Base-by-base conservation (phyloP, 2,113 vertebrate species). In the Lophochroa leadbeateri region DNA sequence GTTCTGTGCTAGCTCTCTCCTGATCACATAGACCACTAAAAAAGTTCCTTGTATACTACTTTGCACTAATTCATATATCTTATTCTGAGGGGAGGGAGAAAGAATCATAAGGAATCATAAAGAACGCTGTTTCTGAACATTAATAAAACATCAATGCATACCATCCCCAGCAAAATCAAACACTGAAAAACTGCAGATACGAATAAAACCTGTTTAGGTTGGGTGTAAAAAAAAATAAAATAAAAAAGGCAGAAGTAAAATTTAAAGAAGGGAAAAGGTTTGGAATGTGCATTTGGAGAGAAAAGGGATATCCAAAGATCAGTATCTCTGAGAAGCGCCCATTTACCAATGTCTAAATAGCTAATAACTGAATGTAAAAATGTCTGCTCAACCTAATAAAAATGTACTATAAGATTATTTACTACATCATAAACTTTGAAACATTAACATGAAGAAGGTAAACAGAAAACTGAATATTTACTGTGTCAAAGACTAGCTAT, bases 301-400 rank as follows among this genome's bases (percentile, higher is more conserved):
- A 80, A 89, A 95, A 95, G 37, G 7, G 7, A 63, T 72, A 82
- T 49, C 43, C 52, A 85, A 90, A 91, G 63, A 96, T 77, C 84
- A 91, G 53, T 67, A 72, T 89, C 24, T 92, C 84, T 65, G 57
- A 91, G 89, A 95, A 85, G 2, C 88, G 37, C 31, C 58, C 49
- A 80, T 94, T 93, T 95, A 93, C 70, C 91, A 92, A 86, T 93
- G 93, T 91, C 92, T 77, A 86, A 91, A 74, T 17, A 90, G 70
- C 58, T 91, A 95, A 94, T 53, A 96, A 91, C 67, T 58, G 61
- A 74, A 82, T 21, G 17, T 93, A 93, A 94, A 96, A 85, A n/a
- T 82, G 78, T 85, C 78, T 85, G 46, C 28, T 77, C 31, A 46
- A 63, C 35, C 41, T 80, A 94, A 96, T 94, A 93, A 96, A 96